Evolutionary conservation across 2,888 invertebrate genomes (phyloP), one percentile per base, ranked within the genome.

Genomic region (Trimorus sp.): DNA sequence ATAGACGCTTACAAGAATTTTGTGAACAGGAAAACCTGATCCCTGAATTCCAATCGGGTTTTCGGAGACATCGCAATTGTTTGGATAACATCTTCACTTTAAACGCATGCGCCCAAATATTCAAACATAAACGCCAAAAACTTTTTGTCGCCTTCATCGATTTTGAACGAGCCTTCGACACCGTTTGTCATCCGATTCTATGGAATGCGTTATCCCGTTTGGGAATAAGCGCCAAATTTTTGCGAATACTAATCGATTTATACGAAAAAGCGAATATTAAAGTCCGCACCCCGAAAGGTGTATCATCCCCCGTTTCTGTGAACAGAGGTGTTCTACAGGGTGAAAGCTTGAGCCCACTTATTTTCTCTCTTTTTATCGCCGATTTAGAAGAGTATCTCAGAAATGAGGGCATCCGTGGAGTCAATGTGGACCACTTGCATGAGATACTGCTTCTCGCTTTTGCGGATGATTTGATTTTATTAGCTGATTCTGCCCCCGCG

Each of bases 221-320:
- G 38, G 38, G 38, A 7, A 8, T 38, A 7, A 38, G 38, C 8
- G 8, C 5, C 5, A 8, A 8, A 7, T 38, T 37, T 36, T n/a
- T 56, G n/a, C 0, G 14, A 37, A 37, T 56, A 15, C 37, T 56
- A 8, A 37, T 37, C 37, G 37, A 58, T 38, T 12, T 58, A 12
- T 58, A 58, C n/a, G 38, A 58, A 8, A 58, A 58, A 58, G 58
- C 58, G 38, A 12, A 4, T 11, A 49, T 49, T 15, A 14, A 14
- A 7, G n/a, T 49, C n/a, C 11, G n/a, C 7, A 49, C 49, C n/a
- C 8, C 8, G 7, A 7, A n/a, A 49, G 49, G 49, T 8, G 7
- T 14, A 7, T n/a, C 49, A 7, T 7, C 2, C 7, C n/a, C 49
- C 8, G 15, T 15, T 12, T 7, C n/a, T n/a, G 49, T 49, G 11